Percentiles rank a stretch among this genome's conserved stretches.
These are phyloP conservation scores for Hapalemur alaotrensis DNA, from an alignment of 2,797 vertebrate species.

Conservation along the genomic window DNA sequence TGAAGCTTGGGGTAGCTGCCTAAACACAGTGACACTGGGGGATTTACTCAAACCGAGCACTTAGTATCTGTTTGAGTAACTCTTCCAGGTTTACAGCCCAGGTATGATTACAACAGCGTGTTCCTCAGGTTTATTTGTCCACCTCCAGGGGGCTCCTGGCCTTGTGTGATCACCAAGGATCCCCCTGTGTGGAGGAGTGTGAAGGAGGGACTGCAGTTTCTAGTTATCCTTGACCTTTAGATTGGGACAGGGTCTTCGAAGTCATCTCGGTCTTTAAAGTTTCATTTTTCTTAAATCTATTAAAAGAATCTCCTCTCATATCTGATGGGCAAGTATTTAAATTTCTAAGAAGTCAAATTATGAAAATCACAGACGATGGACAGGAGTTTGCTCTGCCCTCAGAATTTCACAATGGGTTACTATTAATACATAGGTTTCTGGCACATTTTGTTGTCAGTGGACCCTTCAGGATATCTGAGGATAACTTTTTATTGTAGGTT, in stretches of 20 bases:
- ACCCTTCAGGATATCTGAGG: neutral
- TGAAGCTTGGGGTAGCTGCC: neutral
- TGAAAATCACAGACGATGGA: neutral
- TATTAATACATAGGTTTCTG: neutral
- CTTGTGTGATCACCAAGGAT: fast-evolving
- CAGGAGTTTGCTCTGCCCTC: neutral
- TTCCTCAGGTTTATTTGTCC: too few species aligned
- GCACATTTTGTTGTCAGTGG: neutral
- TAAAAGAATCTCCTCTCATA: neutral
- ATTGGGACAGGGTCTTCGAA: neutral
- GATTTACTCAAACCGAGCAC: neutral
- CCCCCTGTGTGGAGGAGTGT: fast-evolving
- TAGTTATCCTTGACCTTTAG: neutral
- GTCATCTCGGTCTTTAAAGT: neutral
- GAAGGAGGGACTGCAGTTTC: neutral
- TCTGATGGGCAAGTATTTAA: neutral
- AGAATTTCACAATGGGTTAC: neutral
- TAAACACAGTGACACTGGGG: fast-evolving
- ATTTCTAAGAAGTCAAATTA: neutral
- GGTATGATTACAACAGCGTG: neutral
- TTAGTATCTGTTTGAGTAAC: neutral
- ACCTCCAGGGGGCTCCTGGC: neutral
- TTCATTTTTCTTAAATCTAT: neutral
- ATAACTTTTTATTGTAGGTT: neutral
- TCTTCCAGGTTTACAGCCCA: neutral